These are phyloP conservation scores for Drosophila willistoni DNA, from an alignment of 1,140 invertebrate species.

Conservation along the genomic window DNA sequence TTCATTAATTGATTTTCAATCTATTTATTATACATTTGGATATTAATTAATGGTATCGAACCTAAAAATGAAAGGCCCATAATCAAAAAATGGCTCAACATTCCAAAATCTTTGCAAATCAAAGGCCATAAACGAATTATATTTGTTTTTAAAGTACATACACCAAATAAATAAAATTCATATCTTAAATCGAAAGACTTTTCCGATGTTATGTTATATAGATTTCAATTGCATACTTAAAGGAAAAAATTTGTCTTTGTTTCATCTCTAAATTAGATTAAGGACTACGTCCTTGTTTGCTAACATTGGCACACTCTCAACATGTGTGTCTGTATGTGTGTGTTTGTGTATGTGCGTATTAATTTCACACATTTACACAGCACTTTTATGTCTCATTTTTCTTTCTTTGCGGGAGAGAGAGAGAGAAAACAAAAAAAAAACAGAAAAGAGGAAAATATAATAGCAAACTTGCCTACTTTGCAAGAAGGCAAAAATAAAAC, in stretches of 20 bases:
- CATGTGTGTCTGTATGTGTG: conserved; percentile 33
- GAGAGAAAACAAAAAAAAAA: conserved; percentile 1
- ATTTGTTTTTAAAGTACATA: too few species aligned
- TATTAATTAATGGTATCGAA: too few species aligned
- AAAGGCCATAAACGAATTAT: too few species aligned
- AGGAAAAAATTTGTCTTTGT: background rate
- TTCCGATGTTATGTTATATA: too few species aligned
- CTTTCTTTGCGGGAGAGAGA: conserved; percentile 15
- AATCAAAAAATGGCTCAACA: too few species aligned
- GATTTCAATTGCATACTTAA: too few species aligned
- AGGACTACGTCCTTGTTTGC: background rate
- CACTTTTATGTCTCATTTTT: conserved; percentile 67
- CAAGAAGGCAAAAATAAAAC: conserved; percentile 22
- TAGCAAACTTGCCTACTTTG: conserved; percentile 48
- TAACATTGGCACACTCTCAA: conserved; percentile 14
- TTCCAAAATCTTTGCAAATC: too few species aligned
- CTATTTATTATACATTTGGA: too few species aligned
- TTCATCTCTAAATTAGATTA: conserved; percentile 3
- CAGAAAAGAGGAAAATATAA: background rate
- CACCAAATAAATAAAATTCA: too few species aligned
- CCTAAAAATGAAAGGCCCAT: too few species aligned
- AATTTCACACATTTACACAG: conserved; percentile 68
- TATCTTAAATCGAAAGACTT: too few species aligned
- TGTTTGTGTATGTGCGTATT: conserved; percentile 44
- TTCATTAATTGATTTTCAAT: too few species aligned